Conservation (phyloP, 2,888 invertebrate genomes). For the Helicoverpa assulta region DNA sequence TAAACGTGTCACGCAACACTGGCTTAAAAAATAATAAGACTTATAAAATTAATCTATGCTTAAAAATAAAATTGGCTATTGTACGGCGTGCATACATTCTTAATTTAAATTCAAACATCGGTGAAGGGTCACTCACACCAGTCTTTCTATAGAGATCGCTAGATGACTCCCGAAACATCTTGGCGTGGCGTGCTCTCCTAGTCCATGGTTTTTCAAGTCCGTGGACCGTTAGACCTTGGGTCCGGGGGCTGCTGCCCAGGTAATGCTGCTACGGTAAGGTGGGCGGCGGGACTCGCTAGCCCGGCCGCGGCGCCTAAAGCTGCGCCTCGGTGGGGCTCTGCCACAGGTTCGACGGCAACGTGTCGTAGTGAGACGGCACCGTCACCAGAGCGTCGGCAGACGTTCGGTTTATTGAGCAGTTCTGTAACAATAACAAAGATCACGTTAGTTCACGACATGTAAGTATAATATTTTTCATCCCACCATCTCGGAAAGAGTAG, state of each 20-base stretch:
- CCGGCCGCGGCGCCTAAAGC: conserved; percentile 77
- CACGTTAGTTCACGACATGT: not conserved
- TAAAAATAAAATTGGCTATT: conserved; percentile 56
- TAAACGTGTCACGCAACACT: conserved; percentile 52
- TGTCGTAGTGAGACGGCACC: conserved; percentile 94
- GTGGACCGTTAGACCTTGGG: conserved; percentile 72
- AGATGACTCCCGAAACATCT: conserved; percentile 66
- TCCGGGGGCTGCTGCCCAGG: conserved; percentile 67
- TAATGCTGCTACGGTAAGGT: conserved; percentile 78
- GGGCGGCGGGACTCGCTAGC: conserved; percentile 69
- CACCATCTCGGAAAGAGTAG: no score
- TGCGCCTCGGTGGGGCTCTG: conserved; percentile 83
- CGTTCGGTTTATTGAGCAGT: conserved; percentile 92
- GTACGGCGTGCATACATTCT: conserved; percentile 56
- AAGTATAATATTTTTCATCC: no score
- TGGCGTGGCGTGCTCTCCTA: conserved; percentile 68
- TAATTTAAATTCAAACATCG: conserved; percentile 50
- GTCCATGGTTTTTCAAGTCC: conserved; percentile 85
- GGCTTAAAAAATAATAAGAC: conserved; percentile 39
- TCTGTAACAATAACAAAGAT: conserved; percentile 82
- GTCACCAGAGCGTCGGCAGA: conserved; percentile 93
- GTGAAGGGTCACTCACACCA: conserved; percentile 67
- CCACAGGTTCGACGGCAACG: conserved; percentile 88
- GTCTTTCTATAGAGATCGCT: conserved; percentile 72
- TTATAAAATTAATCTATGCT: conserved; percentile 47